phyloP scores from a whole-genome alignment of 2,888 invertebrate genomes.

The Tenodera sinensis region DNA sequence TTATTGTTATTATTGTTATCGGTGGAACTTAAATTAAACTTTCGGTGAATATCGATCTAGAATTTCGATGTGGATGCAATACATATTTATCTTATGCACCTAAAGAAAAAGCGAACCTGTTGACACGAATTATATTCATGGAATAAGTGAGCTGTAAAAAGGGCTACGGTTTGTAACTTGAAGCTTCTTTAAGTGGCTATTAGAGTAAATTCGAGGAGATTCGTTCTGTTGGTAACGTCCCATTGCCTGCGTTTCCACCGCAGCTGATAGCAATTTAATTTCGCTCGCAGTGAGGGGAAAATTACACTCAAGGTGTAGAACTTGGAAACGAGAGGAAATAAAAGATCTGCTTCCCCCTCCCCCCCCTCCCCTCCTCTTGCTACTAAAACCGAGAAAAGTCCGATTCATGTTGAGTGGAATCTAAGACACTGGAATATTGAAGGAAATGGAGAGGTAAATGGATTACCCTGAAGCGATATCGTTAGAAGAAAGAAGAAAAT shows the following conservation, averaged over 20 bases:
- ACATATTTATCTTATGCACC: too few relatives aligned
- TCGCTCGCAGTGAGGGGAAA: not conserved
- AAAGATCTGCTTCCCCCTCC: not conserved
- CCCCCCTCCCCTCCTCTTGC: too few relatives aligned
- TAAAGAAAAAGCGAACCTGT: too few relatives aligned
- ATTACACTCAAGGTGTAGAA: not conserved
- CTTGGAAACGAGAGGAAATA: not conserved
- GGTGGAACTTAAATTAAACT: too few relatives aligned
- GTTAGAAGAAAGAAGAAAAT: not conserved
- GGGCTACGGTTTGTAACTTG: not conserved
- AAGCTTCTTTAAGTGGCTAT: not conserved
- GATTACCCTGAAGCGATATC: not conserved
- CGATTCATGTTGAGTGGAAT: not conserved
- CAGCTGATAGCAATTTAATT: not conserved
- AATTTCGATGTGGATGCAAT: too few relatives aligned
- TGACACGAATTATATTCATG: too few relatives aligned
- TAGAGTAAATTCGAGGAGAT: not conserved
- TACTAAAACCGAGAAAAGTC: not conserved
- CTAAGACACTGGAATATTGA: not conserved
- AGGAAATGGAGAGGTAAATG: not conserved
- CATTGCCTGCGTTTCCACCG: not conserved
- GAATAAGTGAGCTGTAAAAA: too few relatives aligned
- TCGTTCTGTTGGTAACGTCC: not conserved
- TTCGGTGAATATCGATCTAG: too few relatives aligned
- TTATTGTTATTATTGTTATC: too few relatives aligned